Percentiles rank a stretch among this genome's conserved stretches.
Conservation (phyloP, 2,113 vertebrate species). For the Labeo rohita region DNA sequence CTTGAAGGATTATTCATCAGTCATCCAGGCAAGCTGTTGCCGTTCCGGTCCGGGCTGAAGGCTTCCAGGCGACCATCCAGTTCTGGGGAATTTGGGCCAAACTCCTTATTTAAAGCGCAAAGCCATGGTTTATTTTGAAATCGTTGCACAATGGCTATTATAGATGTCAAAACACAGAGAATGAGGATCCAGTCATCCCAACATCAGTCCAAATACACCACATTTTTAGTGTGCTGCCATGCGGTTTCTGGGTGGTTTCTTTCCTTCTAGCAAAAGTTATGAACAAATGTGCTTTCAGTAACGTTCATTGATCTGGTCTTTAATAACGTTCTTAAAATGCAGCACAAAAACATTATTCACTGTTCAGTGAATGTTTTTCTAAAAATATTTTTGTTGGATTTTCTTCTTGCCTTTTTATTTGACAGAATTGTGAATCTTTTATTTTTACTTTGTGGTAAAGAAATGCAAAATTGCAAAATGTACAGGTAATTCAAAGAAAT, state of each 20-base stretch:
- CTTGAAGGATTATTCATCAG: conserved; percentile 42
- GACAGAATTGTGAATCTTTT: no score
- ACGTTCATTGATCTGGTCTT: neutral
- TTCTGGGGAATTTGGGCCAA: conserved; percentile 8
- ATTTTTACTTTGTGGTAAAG: no score
- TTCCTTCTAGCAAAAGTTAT: neutral
- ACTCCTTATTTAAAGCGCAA: neutral
- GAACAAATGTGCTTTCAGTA: neutral
- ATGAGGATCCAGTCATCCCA: neutral
- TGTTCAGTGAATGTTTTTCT: no score
- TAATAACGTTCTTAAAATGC: no score
- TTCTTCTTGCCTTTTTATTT: no score
- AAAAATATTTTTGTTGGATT: no score
- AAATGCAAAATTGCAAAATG: no score
- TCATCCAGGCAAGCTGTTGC: conserved; percentile 35
- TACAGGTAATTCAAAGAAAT: no score
- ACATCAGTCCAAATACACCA: neutral
- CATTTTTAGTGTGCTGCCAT: neutral
- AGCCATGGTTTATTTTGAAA: neutral
- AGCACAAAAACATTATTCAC: no score
- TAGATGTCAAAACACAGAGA: neutral
- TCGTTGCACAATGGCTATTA: neutral
- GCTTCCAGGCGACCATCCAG: conserved; percentile 45
- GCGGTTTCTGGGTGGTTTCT: neutral
- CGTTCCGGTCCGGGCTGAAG: neutral